Evolutionary conservation across 2,888 invertebrate species (phyloP), one percentile per base, ranked within the genome.

Genomic region (Maniola hyperantus): DNA sequence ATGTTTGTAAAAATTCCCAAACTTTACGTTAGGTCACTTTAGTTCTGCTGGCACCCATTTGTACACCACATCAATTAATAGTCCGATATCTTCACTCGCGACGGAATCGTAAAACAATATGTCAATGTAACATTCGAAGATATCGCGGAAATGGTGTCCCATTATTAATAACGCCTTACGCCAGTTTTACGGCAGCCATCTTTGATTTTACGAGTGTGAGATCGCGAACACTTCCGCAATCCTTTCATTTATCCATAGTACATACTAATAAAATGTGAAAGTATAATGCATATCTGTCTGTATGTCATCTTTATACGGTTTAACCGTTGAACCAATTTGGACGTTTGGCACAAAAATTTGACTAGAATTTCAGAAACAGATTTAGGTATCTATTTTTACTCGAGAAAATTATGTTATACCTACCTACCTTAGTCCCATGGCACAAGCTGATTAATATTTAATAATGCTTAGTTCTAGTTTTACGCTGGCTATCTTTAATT

Each of bases 111-210:
- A 68, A 67, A 66, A 61, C 68, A 59, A 73, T 70, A 71, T 63
- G 70, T 71, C 72, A 71, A 54, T 51, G 67, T 59, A 60, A 59
- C 68, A 55, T 69, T 62, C 62, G 55, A 71, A 71, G 70, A 72
- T 71, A 71, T 67, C 68, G 68, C 67, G 50, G 64, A 72, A 68
- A 72, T 58, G 59, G 65, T 63, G 33, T 48, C 64, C 65, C 82
- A 80, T 85, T 85, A 85, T 84, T 84, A 85, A 84, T 84, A 85
- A 42, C 39, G 48, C 50, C 58, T 44, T 33, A 42, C 79, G 79
- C 78, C 75, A 74, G 75, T 80, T 86, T 86, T 84, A 84, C 79
- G 63, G 62, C 48, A 26, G 66, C 36, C 53, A 50, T 61, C 36
- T 48, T 61, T 36, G 48, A 70, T 71, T 72, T 66, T 66, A 70